Evolutionary conservation across 2,113 vertebrate genomes (phyloP).

Genomic region (Candoia aspera): DNA sequence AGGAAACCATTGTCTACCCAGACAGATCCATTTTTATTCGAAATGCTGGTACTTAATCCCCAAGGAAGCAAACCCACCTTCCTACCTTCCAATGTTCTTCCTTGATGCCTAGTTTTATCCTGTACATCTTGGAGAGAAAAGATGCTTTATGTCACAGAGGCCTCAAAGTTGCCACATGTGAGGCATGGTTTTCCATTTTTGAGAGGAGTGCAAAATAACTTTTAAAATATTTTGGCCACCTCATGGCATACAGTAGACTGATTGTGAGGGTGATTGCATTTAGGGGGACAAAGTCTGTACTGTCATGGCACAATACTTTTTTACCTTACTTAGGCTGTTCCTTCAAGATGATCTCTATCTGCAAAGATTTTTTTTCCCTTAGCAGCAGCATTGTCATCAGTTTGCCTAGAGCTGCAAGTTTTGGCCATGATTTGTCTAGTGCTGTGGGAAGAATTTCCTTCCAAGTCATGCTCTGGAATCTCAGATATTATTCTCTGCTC

Average conservation of each 20-base stretch:
- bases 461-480: neutral
- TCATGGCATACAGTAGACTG: neutral
- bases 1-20: neutral
- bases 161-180: neutral
- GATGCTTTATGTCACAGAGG: neutral
- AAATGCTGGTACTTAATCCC: neutral
- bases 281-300: neutral
- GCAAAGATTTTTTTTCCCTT: neutral
- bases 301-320: neutral
- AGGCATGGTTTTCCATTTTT: neutral
- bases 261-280: neutral
- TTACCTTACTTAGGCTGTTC: conserved; percentile 11
- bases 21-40: neutral
- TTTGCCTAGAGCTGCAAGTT: neutral
- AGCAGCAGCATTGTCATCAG: neutral
- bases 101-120: neutral
- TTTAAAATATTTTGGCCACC: neutral
- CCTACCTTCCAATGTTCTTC: neutral
- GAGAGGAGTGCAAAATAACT: neutral
- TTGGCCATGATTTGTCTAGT: neutral
- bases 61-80: neutral
- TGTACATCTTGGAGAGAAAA: neutral
- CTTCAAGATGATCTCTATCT: neutral
- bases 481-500: neutral
- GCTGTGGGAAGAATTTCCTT: neutral